Evolutionary conservation across 2,888 invertebrate species (phyloP), one percentile per base, ranked within the genome.

Genomic region (Drosophila tanythrix): DNA sequence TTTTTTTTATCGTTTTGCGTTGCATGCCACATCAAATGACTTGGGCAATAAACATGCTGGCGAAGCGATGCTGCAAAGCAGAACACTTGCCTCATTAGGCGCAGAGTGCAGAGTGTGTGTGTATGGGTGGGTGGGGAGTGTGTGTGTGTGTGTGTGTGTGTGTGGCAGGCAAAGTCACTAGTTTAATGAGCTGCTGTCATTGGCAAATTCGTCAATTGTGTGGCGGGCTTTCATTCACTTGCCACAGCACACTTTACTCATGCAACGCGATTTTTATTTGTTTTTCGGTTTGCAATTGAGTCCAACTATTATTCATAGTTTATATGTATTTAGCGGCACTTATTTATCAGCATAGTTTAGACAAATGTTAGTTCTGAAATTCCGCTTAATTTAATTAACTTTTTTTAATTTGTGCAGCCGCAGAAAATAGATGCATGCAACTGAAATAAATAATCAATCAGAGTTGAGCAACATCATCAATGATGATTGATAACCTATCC

Each of bases 31-130:
- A 69, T 66, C 68, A 53, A 82, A 74, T 50, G 82, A 81, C 73
- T 79, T 61, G 63, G 63, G 69, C 83, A 60, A 87, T 69, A 64
- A 79, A 79, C 69, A 58, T 67, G 51, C 52, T 18, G 43, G 40
- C 51, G 18, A 15, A 11, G 50, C 21, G 25, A 40, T 43, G 65
- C 40, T 38, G 25, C 57, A 33, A 40, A 35, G 59, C 21, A 64
- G 74, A 67, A 67, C 76, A 55, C 71, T 70, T 48, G 71, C 25
- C 38, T 51, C 67, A 68, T 68, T 67, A 67, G 15, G 33, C 51
- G 2, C 15, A 15, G 7, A 18, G 31, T 15, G 15, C 27, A 48
- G 48, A n/a, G 35, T 13, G 36, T 36, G 15, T 6, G 21, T 36
- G 13, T 36, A 1, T 11, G 5, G 21, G 21, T 21, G 21, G 21